phyloP scores from a whole-genome alignment of 2,113 vertebrate species.

The Sus scrofa region T2T-Sscrofa CM000829.6:25259501-25260000 shows the following conservation, averaged over 20 bases:
- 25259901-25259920: no score
- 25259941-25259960: no score
- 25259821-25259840: no score
- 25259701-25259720: background rate
- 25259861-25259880: no score
- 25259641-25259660: background rate
- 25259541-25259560: background rate
- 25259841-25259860: no score
- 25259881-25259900: no score
- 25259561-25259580: background rate
- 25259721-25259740: background rate
- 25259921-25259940: no score
- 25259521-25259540: background rate
- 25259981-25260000: no score
- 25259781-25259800: no score
- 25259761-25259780: no score
- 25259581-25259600: background rate
- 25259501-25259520: background rate
- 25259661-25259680: background rate
- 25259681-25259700: background rate
- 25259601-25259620: background rate
- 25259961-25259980: no score
- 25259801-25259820: no score
- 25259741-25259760: background rate
- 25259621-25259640: background rate